Evolutionary conservation across 2,113 vertebrate species (phyloP).

Genomic region (Bufo bufo): DNA sequence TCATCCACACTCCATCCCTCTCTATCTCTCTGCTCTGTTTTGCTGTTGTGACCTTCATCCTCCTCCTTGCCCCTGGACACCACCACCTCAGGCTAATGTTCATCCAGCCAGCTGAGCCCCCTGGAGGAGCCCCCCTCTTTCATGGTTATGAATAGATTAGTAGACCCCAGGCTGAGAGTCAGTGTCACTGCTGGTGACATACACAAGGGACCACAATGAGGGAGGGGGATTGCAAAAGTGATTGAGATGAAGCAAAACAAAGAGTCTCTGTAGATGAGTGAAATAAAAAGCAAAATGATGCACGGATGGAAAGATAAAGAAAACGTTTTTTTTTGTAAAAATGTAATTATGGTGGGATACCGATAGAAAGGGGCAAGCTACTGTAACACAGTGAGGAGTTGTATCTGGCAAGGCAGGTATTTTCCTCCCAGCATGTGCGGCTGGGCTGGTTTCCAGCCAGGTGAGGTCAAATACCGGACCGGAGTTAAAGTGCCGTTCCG

Average conservation of each 20-base stretch:
- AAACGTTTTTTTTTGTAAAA: not conserved
- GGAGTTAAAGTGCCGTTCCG: no score
- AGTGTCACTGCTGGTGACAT: conserved; percentile 56
- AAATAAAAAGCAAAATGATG: not conserved
- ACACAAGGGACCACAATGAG: conserved; percentile 40
- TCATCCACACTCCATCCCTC: not conserved
- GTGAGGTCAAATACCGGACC: no score
- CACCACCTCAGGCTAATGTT: conserved; percentile 45
- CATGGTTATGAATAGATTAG: conserved; percentile 47
- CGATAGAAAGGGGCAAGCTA: not conserved
- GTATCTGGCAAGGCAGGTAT: no score
- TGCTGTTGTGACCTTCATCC: conserved; percentile 49
- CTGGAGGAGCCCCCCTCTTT: conserved; percentile 9
- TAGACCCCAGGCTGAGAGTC: conserved; percentile 43
- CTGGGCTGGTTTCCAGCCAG: no score
- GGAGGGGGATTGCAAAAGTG: conserved; percentile 37
- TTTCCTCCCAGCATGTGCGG: no score
- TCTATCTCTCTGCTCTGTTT: conserved; percentile 1
- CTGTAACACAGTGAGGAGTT: no score
- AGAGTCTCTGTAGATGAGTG: conserved; percentile 9
- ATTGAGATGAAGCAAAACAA: conserved; percentile 13
- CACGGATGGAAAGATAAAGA: not conserved
- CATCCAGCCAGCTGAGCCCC: conserved; percentile 56
- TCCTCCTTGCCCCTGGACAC: conserved; percentile 50
- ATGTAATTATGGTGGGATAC: not conserved